phyloP scores from a whole-genome alignment of 2,888 invertebrate genomes.

The Rhagonycha fulva region DNA sequence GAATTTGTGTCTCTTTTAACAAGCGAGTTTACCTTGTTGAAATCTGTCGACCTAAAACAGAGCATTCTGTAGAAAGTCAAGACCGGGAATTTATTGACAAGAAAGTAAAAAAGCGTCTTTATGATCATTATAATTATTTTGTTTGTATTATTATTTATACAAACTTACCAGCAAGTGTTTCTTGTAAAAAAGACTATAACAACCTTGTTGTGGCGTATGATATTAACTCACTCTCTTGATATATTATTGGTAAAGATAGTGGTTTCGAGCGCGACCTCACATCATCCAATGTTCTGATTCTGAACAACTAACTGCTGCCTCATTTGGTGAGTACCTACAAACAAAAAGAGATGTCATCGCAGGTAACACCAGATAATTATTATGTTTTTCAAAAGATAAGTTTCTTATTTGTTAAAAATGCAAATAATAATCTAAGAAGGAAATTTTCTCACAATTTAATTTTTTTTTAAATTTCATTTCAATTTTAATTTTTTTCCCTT shows the following conservation, averaged over 20 bases:
- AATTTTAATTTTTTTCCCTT: neutral
- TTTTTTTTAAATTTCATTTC: neutral
- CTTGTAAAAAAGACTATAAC: neutral
- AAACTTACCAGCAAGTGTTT: neutral
- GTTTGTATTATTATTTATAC: neutral
- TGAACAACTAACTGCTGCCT: conserved; percentile 26
- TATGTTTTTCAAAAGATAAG: conserved; percentile 2
- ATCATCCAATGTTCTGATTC: conserved; percentile 35
- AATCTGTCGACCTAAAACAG: neutral
- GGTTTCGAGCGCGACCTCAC: conserved; percentile 46
- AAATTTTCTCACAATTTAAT: neutral
- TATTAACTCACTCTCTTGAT: conserved; percentile 59
- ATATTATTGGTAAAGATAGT: conserved; percentile 54
- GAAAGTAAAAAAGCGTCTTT: neutral
- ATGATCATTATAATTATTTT: neutral
- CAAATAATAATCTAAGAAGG: neutral
- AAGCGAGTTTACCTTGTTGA: neutral
- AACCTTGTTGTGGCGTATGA: conserved; percentile 44
- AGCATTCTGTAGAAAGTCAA: neutral
- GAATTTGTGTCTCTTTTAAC: neutral
- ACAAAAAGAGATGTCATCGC: conserved; percentile 9
- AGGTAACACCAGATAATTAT: conserved; percentile 25
- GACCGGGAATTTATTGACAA: neutral
- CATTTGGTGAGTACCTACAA: conserved; percentile 31
- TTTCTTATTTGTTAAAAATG: neutral